A percentile compares a stretch with the other conserved stretches of the same genome.
phyloP scores from a whole-genome alignment of 37 sponge, comb jelly and placozoan species.

The Halichondria panicea region DNA sequence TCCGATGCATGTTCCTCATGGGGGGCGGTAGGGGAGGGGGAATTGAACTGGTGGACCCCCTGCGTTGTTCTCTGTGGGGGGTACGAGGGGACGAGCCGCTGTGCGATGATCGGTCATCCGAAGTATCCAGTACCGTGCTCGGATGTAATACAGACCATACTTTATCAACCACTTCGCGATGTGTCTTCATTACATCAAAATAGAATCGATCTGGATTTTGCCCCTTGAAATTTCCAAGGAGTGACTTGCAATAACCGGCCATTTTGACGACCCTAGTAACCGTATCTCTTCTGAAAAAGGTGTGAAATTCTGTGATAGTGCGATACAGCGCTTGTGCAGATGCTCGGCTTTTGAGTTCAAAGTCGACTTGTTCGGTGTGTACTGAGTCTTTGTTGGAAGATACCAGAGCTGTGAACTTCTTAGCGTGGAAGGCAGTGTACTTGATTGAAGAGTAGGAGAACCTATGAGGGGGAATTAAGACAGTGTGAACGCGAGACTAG shows the following conservation, averaged over 20 bases:
- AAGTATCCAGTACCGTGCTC: neutral
- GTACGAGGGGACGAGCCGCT: neutral
- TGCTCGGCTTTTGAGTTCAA: constrained; percentile 55
- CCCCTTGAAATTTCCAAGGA: constrained; percentile 63
- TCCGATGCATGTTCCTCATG: neutral
- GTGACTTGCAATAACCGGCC: constrained; percentile 70
- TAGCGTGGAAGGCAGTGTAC: constrained; percentile 74
- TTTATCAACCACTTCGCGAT: constrained; percentile 68
- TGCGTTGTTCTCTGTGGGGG: neutral
- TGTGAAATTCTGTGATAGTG: constrained; percentile 79
- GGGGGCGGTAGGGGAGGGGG: constrained; percentile 25
- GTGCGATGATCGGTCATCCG: neutral
- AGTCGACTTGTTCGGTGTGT: constrained; percentile 17
- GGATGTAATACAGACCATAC: constrained; percentile 64
- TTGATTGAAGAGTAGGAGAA: constrained; percentile 57
- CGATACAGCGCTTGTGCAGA: constrained; percentile 73
- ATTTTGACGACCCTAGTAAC: constrained; percentile 64
- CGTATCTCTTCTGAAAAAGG: constrained; percentile 70
- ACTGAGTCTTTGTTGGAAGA: constrained; percentile 1
- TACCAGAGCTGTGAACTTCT: constrained; percentile 64
- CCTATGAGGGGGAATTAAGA: constrained; percentile 31
- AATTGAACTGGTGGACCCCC: neutral
- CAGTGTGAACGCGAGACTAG: neutral
- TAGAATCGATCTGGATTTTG: constrained; percentile 68
- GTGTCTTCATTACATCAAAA: constrained; percentile 76